phyloP scores from a whole-genome alignment of 2,888 invertebrate genomes.

The Argyra leucocephala region DNA sequence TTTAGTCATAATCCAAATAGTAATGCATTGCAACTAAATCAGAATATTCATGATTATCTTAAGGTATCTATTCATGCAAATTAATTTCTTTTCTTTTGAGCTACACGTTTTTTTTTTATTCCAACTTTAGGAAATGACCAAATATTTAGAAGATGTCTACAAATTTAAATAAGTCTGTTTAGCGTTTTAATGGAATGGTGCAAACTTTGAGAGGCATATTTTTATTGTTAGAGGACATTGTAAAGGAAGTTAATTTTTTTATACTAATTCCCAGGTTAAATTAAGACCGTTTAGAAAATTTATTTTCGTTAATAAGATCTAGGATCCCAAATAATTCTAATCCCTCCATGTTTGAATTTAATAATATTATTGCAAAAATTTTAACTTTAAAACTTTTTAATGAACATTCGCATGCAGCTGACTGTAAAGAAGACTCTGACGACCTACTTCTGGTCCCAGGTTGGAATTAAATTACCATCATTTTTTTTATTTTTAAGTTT shows the following conservation, averaged over 20 bases:
- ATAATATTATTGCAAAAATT: slow-evolving; percentile 8
- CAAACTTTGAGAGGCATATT: slow-evolving; percentile 14
- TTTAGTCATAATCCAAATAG: slow-evolving; percentile 13
- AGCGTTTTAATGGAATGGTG: slow-evolving; percentile 13
- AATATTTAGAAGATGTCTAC: slow-evolving; percentile 9
- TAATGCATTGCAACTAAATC: slow-evolving; percentile 8
- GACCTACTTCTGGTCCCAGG: not conserved
- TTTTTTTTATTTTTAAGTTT: too few relatives aligned
- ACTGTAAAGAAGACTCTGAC: not conserved
- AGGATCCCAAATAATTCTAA: slow-evolving; percentile 11
- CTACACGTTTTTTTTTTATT: not conserved
- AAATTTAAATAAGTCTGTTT: slow-evolving; percentile 1
- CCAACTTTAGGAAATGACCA: slow-evolving; percentile 13
- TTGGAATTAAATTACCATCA: too few relatives aligned
- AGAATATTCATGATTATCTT: slow-evolving; percentile 11
- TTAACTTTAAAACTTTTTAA: not conserved
- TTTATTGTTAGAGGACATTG: slow-evolving; percentile 10
- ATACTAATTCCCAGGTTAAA: slow-evolving; percentile 10
- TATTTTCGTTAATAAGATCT: slow-evolving; percentile 16
- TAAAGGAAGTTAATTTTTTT: slow-evolving; percentile 12
- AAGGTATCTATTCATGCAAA: not conserved
- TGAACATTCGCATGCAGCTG: not conserved
- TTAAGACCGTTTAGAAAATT: slow-evolving; percentile 16
- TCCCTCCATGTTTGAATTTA: slow-evolving; percentile 4
- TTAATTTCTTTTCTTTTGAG: not conserved